Evolutionary conservation across 53 echinoderm and acorn worm species (phyloP).

Genomic region (Crossaster papposus): DNA sequence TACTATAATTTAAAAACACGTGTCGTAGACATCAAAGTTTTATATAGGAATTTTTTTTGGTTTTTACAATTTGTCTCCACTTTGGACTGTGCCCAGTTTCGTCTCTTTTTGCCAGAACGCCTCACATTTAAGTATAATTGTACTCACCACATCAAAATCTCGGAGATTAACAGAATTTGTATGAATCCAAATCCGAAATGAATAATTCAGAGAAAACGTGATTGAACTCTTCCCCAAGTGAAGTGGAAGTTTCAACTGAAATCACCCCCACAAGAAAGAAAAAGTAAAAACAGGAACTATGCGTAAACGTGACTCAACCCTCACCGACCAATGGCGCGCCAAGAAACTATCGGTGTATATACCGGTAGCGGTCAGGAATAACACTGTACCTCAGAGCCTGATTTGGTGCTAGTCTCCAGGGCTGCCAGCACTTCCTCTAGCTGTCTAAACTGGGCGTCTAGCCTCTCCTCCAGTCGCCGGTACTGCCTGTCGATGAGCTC

Average conservation of each 20-base stretch:
- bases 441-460: slow-evolving; percentile 85
- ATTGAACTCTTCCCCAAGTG: slow-evolving; percentile 26
- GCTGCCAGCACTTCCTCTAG: slow-evolving; percentile 87
- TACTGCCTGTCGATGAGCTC: slow-evolving; percentile 72
- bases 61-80: too few relatives aligned
- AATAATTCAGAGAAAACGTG: not conserved
- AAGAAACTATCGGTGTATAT: too few relatives aligned
- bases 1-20: too few relatives aligned
- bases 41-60: too few relatives aligned
- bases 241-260: slow-evolving; percentile 11
- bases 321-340: slow-evolving; percentile 3
- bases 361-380: not conserved
- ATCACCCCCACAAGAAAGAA: not conserved
- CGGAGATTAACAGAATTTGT: not conserved
- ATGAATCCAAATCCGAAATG: not conserved
- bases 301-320: slow-evolving; percentile 42
- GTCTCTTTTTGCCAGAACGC: too few relatives aligned
- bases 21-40: too few relatives aligned
- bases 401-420: slow-evolving; percentile 76
- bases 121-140: too few relatives aligned
- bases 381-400: slow-evolving; percentile 44
- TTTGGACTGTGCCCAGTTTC: too few relatives aligned
- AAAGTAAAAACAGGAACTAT: slow-evolving; percentile 19
- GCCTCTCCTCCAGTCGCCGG: slow-evolving; percentile 76
- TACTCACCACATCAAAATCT: not conserved